A percentile compares a stretch with the other conserved stretches of the same genome.
These are phyloP conservation scores for Medauroidea extradentata DNA, from an alignment of 1,140 invertebrate species.

Conservation along the genomic window DNA sequence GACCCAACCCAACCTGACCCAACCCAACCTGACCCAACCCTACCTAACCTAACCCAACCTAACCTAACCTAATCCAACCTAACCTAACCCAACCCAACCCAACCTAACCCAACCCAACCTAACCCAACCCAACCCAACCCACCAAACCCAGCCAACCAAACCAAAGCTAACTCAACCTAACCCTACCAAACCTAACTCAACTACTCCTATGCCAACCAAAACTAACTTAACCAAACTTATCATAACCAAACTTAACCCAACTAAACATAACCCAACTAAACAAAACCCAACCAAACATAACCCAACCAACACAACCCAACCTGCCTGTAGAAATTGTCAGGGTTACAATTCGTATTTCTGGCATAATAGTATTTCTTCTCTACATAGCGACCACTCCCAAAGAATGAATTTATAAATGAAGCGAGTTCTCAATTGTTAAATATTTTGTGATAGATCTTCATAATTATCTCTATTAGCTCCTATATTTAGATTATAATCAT, in stretches of 20 bases:
- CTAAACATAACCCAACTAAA: constrained; percentile 22
- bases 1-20: constrained; percentile 17
- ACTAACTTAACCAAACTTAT: constrained; percentile 7
- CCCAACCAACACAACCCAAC: constrained; percentile 20
- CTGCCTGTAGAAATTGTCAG: no score
- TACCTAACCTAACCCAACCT: constrained; percentile 11
- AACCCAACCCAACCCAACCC: constrained; percentile 12
- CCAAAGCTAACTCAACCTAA: constrained; percentile 9
- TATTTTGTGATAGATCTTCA: no score
- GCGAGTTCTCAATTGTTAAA: no score
- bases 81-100: constrained; percentile 12
- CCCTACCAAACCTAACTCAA: constrained; percentile 8
- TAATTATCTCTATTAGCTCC: no score
- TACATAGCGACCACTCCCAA: no score
- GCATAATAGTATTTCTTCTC: no score
- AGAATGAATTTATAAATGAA: no score
- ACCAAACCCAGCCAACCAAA: constrained; percentile 6
- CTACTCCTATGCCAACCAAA: constrained; percentile 4
- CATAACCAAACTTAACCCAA: constrained; percentile 12
- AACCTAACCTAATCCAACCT: constrained; percentile 12
- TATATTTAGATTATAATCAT: no score
- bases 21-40: constrained; percentile 8
- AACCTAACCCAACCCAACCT: constrained; percentile 12
- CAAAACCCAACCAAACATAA: constrained; percentile 21
- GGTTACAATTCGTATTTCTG: no score